Evolutionary conservation across 1,140 invertebrate genomes (phyloP), one percentile per base, ranked within the genome.

Genomic region (Colletes gigas): DNA sequence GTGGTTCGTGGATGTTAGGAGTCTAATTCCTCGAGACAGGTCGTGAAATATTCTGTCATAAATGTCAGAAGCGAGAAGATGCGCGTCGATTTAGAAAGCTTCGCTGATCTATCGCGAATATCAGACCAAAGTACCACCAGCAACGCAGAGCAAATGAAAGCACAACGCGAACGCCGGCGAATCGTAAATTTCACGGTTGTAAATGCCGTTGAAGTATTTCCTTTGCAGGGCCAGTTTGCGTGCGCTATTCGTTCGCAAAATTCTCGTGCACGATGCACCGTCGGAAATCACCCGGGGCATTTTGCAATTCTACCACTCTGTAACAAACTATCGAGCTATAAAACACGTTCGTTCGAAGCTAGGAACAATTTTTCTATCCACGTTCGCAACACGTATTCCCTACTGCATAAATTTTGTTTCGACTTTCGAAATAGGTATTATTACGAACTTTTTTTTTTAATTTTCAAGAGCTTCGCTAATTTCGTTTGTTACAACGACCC

Each of bases 111-210:
- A 14, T 30, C 77, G 50, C 17, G 76, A 70, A 19, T 79, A 79
- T 80, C 62, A 15, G 71, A 9, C 62, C 19, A 30, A 44, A 21
- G 41, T 47, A 75, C 62, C 47, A 39, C 41, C 8, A 44, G 54
- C 44, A 44, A 60, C 41, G 52, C 62, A 0, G 14, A n/a, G n/a
- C 44, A 60, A 80, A 74, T 75, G 47, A 75, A 74, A 80, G 21
- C 59, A 74, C 19, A n/a, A 60, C 21, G 44, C 4, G 41, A 74
- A 75, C 65, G 39, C 8, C 54, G 54, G 71, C 67, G 67, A 80
- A 80, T 83, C 72, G 78, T 88, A 88, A 88, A 88, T 88, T 86
- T 86, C 71, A 84, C 21, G 84, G 86, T 75, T 86, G 81, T 88
- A 88, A 86, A 88, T 82, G 86, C 85, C 86, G 75, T 78, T 83